A percentile compares a stretch with the other conserved stretches of the same genome.
These are phyloP conservation scores for Marasmarcha lunaedactyla DNA, from an alignment of 2,888 invertebrate genomes.

Conservation along the genomic window DNA sequence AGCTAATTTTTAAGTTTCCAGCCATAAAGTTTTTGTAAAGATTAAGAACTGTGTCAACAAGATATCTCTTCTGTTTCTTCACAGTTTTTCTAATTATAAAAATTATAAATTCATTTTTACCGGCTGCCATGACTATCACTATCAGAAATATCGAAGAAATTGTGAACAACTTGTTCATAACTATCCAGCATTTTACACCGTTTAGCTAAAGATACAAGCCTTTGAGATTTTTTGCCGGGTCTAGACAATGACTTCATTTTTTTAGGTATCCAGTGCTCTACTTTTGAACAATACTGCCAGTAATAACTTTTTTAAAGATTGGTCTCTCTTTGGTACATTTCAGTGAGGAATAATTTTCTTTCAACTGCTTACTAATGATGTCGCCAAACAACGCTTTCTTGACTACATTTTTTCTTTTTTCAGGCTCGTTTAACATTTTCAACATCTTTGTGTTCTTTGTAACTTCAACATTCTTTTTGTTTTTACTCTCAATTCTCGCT, in stretches of 20 bases:
- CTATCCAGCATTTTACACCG: too few relatives aligned
- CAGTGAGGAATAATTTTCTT: conserved; percentile 4
- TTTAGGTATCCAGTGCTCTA: conserved; percentile 7
- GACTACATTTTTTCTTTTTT: conserved; percentile 8
- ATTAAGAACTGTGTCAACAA: conserved; percentile 12
- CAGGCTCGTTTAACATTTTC: background rate
- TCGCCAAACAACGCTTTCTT: conserved; percentile 12
- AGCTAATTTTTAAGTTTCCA: conserved; percentile 13
- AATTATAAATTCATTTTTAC: conserved; percentile 21
- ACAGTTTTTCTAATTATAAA: conserved; percentile 19
- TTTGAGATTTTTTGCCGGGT: conserved; percentile 6
- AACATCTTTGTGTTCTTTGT: conserved; percentile 4
- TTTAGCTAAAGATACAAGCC: too few relatives aligned
- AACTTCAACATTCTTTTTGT: conserved; percentile 3
- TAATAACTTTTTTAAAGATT: conserved; percentile 9
- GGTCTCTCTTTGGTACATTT: background rate
- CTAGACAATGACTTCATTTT: too few relatives aligned
- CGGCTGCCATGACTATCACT: conserved; percentile 19
- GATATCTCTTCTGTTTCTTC: conserved; percentile 20
- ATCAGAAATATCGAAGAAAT: conserved; percentile 22
- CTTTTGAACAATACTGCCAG: too few relatives aligned
- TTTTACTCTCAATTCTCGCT: conserved; percentile 3
- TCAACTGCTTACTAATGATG: conserved; percentile 9
- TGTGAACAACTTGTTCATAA: too few relatives aligned
- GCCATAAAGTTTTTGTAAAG: conserved; percentile 18